phyloP scores from a whole-genome alignment of 2,113 vertebrate genomes.

The Drymodes brunneopygia region DNA sequence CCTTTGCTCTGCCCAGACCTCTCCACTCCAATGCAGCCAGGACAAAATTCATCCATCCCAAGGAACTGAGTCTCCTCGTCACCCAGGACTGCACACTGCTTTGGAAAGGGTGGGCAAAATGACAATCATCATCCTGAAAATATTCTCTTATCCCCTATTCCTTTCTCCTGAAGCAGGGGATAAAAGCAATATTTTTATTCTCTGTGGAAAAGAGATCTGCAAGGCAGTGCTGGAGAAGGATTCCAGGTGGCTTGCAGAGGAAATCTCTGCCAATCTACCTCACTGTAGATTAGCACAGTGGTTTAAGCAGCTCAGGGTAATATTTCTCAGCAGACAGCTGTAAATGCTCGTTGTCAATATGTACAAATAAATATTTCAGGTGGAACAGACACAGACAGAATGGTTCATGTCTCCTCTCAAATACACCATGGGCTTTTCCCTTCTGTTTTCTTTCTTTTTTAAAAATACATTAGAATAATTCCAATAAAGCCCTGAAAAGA shows the following conservation, averaged over 20 bases:
- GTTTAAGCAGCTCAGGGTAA: conserved; percentile 21
- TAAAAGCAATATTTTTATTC: neutral
- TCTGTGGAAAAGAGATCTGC: neutral
- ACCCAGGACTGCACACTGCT: too few relatives aligned
- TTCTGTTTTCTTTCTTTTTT: neutral
- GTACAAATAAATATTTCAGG: conserved; percentile 52
- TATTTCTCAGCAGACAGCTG: conserved; percentile 21
- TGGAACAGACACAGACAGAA: neutral
- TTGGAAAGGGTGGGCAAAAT: neutral
- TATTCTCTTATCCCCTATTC: neutral
- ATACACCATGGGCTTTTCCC: neutral
- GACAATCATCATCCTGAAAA: neutral
- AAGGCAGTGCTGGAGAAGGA: neutral
- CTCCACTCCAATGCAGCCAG: neutral
- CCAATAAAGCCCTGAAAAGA: neutral
- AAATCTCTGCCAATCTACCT: neutral
- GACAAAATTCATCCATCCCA: neutral
- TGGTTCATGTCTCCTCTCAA: neutral
- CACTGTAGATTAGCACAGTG: neutral
- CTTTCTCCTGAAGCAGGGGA: neutral
- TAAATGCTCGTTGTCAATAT: conserved; percentile 60
- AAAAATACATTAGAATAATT: neutral
- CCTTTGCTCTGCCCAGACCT: neutral
- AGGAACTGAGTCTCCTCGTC: neutral
- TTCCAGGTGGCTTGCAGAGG: neutral